Conservation (phyloP, 2,888 invertebrate species). For the Rhingia rostrata region DNA sequence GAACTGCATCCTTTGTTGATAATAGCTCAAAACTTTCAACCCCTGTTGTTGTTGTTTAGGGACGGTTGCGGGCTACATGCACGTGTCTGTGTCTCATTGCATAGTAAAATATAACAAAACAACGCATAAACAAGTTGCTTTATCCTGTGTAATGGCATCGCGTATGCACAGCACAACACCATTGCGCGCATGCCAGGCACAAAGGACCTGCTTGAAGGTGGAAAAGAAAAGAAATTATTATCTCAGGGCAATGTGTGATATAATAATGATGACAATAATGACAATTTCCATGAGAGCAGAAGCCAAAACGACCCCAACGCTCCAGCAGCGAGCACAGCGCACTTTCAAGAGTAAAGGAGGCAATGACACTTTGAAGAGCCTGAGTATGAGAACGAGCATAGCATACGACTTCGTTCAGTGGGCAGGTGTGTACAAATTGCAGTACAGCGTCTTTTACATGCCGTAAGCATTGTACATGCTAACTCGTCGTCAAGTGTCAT, state of each 20-base stretch:
- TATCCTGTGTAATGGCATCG: constrained; percentile 52
- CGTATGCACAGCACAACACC: constrained; percentile 38
- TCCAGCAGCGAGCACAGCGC: background rate
- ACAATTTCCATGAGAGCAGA: constrained; percentile 64
- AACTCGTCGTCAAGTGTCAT: constrained; percentile 49
- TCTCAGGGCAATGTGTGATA: constrained; percentile 46
- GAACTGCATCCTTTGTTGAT: constrained; percentile 63
- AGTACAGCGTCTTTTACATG: constrained; percentile 62
- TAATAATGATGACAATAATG: constrained; percentile 73
- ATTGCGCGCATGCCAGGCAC: constrained; percentile 60
- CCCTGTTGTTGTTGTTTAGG: background rate
- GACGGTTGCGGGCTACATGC: background rate
- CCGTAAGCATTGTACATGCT: constrained; percentile 66
- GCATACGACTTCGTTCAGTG: background rate
- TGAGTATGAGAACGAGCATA: background rate
- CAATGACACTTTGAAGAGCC: constrained; percentile 71
- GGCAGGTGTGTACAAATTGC: constrained; percentile 34
- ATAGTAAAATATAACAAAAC: constrained; percentile 48
- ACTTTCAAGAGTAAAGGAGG: constrained; percentile 66
- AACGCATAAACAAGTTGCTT: constrained; percentile 71
- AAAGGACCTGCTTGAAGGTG: constrained; percentile 59
- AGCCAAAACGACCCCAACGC: constrained; percentile 23
- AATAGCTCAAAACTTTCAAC: constrained; percentile 51
- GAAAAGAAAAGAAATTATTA: constrained; percentile 71
- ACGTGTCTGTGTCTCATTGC: constrained; percentile 32